phyloP scores from a whole-genome alignment of 2,113 vertebrate genomes.

The Melanotaenia duboulayi region DNA sequence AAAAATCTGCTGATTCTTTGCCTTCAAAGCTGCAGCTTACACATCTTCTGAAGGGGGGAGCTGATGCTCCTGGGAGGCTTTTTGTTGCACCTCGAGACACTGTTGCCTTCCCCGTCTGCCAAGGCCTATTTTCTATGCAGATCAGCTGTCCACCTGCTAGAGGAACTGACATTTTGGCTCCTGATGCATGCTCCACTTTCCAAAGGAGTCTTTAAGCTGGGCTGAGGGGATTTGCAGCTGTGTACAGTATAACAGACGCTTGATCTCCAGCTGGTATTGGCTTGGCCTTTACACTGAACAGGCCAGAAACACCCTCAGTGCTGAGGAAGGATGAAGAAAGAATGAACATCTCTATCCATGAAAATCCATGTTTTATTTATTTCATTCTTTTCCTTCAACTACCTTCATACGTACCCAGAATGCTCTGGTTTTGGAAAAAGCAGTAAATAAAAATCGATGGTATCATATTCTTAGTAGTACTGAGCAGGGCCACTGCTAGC shows the following conservation, averaged over 20 bases:
- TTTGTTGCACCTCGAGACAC: conserved; percentile 58
- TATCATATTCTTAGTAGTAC: no score
- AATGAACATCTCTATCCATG: conserved; percentile 22
- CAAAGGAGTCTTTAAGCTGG: conserved; percentile 45
- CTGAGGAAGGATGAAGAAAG: conserved; percentile 1
- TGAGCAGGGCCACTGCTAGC: no score
- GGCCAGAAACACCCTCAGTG: conserved; percentile 37
- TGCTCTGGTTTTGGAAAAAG: no score
- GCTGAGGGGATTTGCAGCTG: conserved; percentile 65
- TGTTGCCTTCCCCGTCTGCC: conserved; percentile 48
- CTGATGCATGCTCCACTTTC: conserved; percentile 44
- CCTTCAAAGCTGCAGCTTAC: conserved; percentile 68
- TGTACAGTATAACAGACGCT: conserved; percentile 35
- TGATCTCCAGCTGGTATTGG: conserved; percentile 65
- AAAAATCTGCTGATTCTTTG: conserved; percentile 67
- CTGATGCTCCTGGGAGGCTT: conserved; percentile 61
- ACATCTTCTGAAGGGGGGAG: conserved; percentile 61
- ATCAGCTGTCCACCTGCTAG: conserved; percentile 76
- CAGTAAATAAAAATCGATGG: no score
- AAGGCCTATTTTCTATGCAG: conserved; percentile 66
- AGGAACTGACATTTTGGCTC: conserved; percentile 75
- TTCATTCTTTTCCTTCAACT: no score
- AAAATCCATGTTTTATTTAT: not conserved
- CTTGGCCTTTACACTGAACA: conserved; percentile 25
- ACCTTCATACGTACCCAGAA: no score